Evolutionary conservation across 2,888 invertebrate genomes (phyloP).

Genomic region (Leuctra nigra): DNA sequence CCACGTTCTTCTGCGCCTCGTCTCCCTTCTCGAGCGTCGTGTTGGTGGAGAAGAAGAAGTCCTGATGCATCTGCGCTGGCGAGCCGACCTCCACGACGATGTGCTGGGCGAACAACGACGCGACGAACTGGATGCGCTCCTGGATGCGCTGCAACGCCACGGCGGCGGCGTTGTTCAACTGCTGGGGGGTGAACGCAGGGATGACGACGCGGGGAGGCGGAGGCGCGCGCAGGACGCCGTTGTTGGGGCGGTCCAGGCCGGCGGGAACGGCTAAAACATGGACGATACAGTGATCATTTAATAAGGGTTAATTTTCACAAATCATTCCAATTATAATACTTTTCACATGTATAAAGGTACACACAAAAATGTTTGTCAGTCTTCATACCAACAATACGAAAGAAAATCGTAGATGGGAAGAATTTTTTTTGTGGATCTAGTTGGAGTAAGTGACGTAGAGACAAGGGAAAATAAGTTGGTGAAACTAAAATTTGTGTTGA

Average conservation of each 20-base stretch:
- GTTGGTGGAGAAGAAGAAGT: conserved; percentile 39
- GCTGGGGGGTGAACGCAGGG: conserved; percentile 36
- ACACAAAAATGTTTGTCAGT: too few relatives aligned
- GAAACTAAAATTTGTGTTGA: too few relatives aligned
- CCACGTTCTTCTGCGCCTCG: conserved; percentile 38
- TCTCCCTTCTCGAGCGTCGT: conserved; percentile 37
- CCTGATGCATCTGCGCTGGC: conserved; percentile 38
- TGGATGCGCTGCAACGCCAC: conserved; percentile 35
- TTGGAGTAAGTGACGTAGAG: too few relatives aligned
- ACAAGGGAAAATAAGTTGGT: too few relatives aligned
- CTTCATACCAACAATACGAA: too few relatives aligned
- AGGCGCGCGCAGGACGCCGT: conserved; percentile 37
- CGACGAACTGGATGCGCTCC: conserved; percentile 33
- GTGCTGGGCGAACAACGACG: conserved; percentile 33
- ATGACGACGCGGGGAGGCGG: conserved; percentile 38
- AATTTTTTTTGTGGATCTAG: too few relatives aligned
- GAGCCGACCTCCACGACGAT: conserved; percentile 36
- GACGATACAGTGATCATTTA: neutral
- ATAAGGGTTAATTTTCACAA: neutral
- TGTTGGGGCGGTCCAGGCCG: conserved; percentile 24
- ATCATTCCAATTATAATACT: neutral
- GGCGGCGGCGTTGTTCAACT: conserved; percentile 36
- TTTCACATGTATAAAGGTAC: too few relatives aligned
- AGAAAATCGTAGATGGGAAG: too few relatives aligned
- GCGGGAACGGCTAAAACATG: conserved; percentile 19